Evolutionary conservation across 2,888 invertebrate genomes (phyloP).

Genomic region (Caenorhabditis sp.): DNA sequence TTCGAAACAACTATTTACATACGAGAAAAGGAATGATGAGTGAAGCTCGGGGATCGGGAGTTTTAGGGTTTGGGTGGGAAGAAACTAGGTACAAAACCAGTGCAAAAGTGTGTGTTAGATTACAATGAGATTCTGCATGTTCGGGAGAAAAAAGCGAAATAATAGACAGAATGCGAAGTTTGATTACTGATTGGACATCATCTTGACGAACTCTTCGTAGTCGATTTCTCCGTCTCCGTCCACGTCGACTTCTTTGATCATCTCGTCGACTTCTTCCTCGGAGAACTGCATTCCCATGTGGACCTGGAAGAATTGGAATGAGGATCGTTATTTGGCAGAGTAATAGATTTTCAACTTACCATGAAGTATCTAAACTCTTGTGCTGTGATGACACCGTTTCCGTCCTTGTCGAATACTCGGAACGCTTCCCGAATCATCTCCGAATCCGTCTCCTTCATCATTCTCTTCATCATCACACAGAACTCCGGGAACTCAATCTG

Average conservation of each 20-base stretch:
- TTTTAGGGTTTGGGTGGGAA: slow-evolving; percentile 7
- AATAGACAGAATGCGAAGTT: background rate
- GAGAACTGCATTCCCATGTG: slow-evolving; percentile 83
- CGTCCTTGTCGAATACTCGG: slow-evolving; percentile 82
- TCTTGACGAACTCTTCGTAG: slow-evolving; percentile 79
- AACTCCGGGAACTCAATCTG: slow-evolving; percentile 83
- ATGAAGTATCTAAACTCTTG: slow-evolving; percentile 82
- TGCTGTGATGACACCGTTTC: slow-evolving; percentile 82
- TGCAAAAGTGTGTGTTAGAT: slow-evolving; percentile 48
- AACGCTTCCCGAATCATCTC: slow-evolving; percentile 83
- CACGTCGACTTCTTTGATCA: slow-evolving; percentile 80
- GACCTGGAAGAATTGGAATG: slow-evolving; percentile 55
- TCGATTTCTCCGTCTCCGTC: slow-evolving; percentile 82
- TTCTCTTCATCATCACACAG: slow-evolving; percentile 83
- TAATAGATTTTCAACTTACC: slow-evolving; percentile 54
- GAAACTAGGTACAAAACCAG: slow-evolving; percentile 45
- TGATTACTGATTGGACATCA: slow-evolving; percentile 73
- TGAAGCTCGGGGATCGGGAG: slow-evolving; percentile 50
- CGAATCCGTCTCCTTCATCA: slow-evolving; percentile 82
- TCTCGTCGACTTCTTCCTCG: slow-evolving; percentile 83
- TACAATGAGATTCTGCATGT: slow-evolving; percentile 49
- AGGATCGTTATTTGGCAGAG: background rate
- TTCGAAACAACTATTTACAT: slow-evolving; percentile 40
- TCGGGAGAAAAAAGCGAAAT: slow-evolving; percentile 1
- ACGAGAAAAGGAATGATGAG: slow-evolving; percentile 53